A percentile compares a stretch with the other conserved stretches of the same genome.
phyloP scores from a whole-genome alignment of 30 jellyfish, hydroid and myxozoan genomes.

The Phacellophora camtschatica region DNA sequence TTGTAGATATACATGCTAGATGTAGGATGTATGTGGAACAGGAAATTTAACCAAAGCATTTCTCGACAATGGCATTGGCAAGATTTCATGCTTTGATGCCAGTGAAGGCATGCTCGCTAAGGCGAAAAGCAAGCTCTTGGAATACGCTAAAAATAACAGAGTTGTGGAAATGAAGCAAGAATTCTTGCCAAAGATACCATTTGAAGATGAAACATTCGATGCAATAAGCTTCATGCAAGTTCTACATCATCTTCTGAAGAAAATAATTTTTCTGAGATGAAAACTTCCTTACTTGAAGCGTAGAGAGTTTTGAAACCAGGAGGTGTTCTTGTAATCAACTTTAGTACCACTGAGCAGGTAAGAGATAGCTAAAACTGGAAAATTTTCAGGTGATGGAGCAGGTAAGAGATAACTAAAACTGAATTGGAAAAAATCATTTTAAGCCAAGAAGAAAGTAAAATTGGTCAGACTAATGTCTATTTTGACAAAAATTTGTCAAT shows the following conservation, averaged over 20 bases:
- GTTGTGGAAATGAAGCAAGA: constrained; percentile 39
- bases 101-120: constrained; percentile 72
- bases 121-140: constrained; percentile 36
- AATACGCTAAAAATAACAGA: not conserved
- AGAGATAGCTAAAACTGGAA: too few relatives aligned
- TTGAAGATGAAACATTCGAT: constrained; percentile 58
- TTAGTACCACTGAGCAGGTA: constrained; percentile 16
- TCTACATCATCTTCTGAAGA: constrained; percentile 66
- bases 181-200: constrained; percentile 56
- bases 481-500: too few relatives aligned
- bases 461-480: too few relatives aligned
- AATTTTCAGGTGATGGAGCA: too few relatives aligned
- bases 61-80: constrained; percentile 57
- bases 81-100: constrained; percentile 67
- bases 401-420: too few relatives aligned
- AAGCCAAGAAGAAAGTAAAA: too few relatives aligned
- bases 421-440: too few relatives aligned
- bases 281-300: too few relatives aligned
- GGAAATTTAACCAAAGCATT: constrained; percentile 75
- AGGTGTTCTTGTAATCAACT: constrained; percentile 17
- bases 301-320: constrained; percentile 24
- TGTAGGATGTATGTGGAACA: constrained; percentile 82
- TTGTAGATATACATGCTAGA: constrained; percentile 53
- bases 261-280: too few relatives aligned
- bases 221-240: constrained; percentile 66